Evolutionary conservation across 2,113 vertebrate species (phyloP), one percentile per base, ranked within the genome.

Genomic region (Paralichthys olivaceus): DNA sequence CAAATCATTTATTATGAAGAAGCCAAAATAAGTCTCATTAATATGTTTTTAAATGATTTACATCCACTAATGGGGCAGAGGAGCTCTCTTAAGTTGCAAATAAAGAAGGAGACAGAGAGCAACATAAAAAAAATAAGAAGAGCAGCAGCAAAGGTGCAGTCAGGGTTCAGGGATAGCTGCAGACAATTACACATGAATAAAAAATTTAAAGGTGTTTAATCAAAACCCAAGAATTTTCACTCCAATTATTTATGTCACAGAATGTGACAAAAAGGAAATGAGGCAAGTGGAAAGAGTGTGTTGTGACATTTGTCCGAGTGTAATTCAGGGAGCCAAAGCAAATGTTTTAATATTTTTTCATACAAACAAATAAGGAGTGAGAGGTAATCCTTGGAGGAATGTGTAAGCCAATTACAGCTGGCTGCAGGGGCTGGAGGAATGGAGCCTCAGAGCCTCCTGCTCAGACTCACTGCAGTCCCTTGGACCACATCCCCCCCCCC

Each of bases 311-410:
- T 76, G 76, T 26, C 62, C 59, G 29, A 45, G 32, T 62, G 56
- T 70, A 71, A 80, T 84, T 86, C 26, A 22, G 58, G 65, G 55
- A 70, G 70, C 78, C 80, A 88, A 86, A 87, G 56, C 75, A 84
- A 88, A 87, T 77, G 67, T 85, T 88, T 83, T 23, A 79, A 72
- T 79, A 29, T 74, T 65, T 72, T 22, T 69, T 64, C 34, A 73
- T 64, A 75, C 86, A 87, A 77, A 89, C 70, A 79, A 85, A 89
- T 89, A 83, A 59, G 61, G 69, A 82, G 73, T 72, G 73, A 86
- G 74, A 40, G 34, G 73, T 78, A 89, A 89, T 91, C 85, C 84
- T 80, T n/a, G 34, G 77, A 87, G 81, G 81, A 92, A 91, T 86
- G 81, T 81, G 60, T 84, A 88, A 92, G 77, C 80, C 84, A 87